Evolutionary conservation across 2,113 vertebrate genomes (phyloP).

Genomic region (Panthera tigris): DNA sequence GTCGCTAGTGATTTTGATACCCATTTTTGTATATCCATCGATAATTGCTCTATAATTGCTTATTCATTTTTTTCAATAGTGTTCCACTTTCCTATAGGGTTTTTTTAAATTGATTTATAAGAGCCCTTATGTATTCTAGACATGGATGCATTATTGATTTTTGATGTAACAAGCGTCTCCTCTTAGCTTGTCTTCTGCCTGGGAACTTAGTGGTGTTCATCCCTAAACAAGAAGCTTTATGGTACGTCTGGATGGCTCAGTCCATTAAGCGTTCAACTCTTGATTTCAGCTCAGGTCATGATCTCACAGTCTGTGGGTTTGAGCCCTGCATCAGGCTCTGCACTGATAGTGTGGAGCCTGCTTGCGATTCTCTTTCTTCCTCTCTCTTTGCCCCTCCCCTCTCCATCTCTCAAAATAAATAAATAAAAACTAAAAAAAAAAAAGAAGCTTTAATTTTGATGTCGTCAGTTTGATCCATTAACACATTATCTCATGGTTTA

Average conservation of each 20-base stretch:
- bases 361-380: too few species aligned
- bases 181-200: background rate
- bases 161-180: background rate
- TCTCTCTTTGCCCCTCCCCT: too few species aligned
- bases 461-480: background rate
- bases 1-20: background rate
- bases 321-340: too few species aligned
- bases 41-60: background rate
- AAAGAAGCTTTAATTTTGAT: background rate
- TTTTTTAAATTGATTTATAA: background rate
- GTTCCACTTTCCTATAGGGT: background rate
- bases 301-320: too few species aligned
- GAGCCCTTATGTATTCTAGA: background rate
- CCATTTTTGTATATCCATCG: accelerated
- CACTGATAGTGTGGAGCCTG: too few species aligned
- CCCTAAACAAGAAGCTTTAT: background rate
- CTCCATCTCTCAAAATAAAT: too few species aligned
- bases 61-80: background rate
- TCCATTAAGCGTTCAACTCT: too few species aligned
- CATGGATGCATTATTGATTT: background rate
- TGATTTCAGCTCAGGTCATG: too few species aligned
- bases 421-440: too few species aligned
- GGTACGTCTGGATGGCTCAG: too few species aligned
- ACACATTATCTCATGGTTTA: background rate
- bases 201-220: background rate